Base-by-base conservation (phyloP, 2,797 vertebrate species). In the Adrianichthys oophorus region DNA sequence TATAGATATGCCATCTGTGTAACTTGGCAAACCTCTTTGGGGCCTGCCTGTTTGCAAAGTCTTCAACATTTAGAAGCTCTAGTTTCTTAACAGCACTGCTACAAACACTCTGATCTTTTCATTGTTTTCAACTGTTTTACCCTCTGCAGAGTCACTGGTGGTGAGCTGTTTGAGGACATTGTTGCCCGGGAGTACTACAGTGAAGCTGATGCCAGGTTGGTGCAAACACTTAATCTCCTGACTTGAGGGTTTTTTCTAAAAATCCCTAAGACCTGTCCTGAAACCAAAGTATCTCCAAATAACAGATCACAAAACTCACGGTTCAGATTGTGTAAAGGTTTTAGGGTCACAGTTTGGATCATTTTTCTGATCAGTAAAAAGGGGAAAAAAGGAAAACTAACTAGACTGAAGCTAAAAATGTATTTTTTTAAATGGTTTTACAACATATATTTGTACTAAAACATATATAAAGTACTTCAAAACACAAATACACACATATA, bases 121-220 rank as follows among this genome's bases (percentile, higher is more conserved):
- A 26, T 4, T 10, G 4, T 46, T 13, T 42, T 4, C 52, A 5
- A 43, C 13, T 57, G 2, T 8, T 48, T 13, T 1, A 15, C 53
- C 15, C 44, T 7, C 43, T 42, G 48, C 90, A 99, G 97, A 90
- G 97, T 99, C 50, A 99, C 97, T 4, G 97, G 97, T 42, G 97
- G 97, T 7, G 97, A 99, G 86, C 78, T 99, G 71, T 99, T 99
- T 85, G 97, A 99, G 87, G 97, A 99, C 78, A 99, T 99, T 48
- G 97, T 99, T 72, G 97, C 97, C 62, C 92, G 97, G 81, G 97
- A 99, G 71, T 99, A 98, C 89, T 99, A 99, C 79, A 99, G 97
- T 55, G 97, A 99, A 91, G 96, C 97, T 4, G 97, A 99, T 72
- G 97, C 97, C 92, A 99, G 97, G 97, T 98, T 88, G 92, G 96